Evolutionary conservation across 2,888 invertebrate species (phyloP).

Genomic region (Agrilus biguttatus): DNA sequence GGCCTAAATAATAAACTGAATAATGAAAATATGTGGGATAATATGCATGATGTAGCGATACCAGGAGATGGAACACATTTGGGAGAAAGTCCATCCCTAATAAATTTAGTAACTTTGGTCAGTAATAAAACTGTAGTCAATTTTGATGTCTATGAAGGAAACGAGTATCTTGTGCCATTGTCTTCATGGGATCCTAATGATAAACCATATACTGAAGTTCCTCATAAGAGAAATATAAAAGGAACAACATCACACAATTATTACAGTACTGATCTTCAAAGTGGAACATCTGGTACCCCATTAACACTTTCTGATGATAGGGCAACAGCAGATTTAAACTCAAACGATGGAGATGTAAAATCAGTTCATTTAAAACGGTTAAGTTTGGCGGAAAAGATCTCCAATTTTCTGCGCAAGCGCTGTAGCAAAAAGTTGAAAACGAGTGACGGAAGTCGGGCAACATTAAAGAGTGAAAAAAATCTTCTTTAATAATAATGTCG

Average conservation of each 20-base stretch:
- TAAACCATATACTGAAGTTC: constrained; percentile 16
- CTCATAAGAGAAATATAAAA: constrained; percentile 5
- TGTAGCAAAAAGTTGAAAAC: constrained; percentile 10
- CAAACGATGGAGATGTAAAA: not conserved
- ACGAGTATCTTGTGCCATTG: constrained; percentile 39
- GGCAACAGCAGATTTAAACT: no score
- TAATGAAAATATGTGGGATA: constrained; percentile 30
- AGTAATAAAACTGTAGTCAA: constrained; percentile 9
- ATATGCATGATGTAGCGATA: constrained; percentile 30
- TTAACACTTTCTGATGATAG: no score
- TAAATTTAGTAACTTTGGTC: constrained; percentile 42
- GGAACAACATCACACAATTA: no score
- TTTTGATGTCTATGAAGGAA: constrained; percentile 23
- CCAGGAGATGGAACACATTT: constrained; percentile 43
- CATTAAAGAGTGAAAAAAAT: constrained; percentile 6
- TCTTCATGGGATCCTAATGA: constrained; percentile 40
- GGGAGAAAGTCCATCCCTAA: constrained; percentile 41
- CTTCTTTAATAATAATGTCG: not conserved
- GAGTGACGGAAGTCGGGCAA: constrained; percentile 4
- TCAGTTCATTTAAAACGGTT: constrained; percentile 5
- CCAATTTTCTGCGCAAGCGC: constrained; percentile 20
- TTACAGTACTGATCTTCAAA: no score
- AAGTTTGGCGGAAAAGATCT: constrained; percentile 21
- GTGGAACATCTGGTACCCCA: no score
- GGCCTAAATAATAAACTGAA: constrained; percentile 20